Percentiles rank a stretch among this genome's conserved stretches.
Evolutionary conservation across 2,888 invertebrate species (phyloP).

Genomic region (Melieria picta): DNA sequence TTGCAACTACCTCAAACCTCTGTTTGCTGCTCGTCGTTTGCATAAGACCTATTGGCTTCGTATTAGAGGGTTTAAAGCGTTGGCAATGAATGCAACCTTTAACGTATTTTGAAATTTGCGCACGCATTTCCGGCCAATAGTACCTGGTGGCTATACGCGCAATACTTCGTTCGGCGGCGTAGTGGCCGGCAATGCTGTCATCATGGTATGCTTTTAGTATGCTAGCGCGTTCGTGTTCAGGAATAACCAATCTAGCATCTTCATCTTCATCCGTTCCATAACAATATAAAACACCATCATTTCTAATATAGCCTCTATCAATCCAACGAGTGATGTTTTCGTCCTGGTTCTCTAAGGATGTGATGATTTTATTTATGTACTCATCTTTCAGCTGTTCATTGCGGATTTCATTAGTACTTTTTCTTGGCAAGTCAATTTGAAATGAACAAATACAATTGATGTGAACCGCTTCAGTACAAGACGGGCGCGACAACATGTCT

Average conservation of each 20-base stretch:
- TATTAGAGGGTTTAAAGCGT: constrained; percentile 37
- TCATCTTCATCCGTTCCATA: constrained; percentile 33
- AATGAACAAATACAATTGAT: constrained; percentile 29
- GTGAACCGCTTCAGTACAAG: not conserved
- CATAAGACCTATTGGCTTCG: constrained; percentile 41
- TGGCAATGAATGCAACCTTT: constrained; percentile 36
- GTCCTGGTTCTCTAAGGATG: constrained; percentile 5
- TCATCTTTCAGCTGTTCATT: constrained; percentile 27
- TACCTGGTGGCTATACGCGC: constrained; percentile 12
- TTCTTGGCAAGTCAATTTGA: constrained; percentile 29
- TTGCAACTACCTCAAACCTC: constrained; percentile 40
- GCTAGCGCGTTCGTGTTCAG: constrained; percentile 14
- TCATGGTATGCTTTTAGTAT: constrained; percentile 33
- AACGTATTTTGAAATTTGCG: constrained; percentile 21
- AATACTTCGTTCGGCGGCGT: constrained; percentile 17
- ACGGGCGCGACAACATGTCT: constrained; percentile 39
- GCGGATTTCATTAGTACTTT: constrained; percentile 30
- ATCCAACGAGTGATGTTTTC: not conserved
- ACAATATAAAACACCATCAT: constrained; percentile 28
- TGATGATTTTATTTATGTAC: constrained; percentile 16
- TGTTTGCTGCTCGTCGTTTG: constrained; percentile 37
- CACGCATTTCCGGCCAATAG: constrained; percentile 35
- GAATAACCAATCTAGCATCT: constrained; percentile 26
- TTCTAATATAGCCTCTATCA: constrained; percentile 6
- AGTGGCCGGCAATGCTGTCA: constrained; percentile 35